Base-by-base conservation (phyloP, 2,113 vertebrate species). In the Herpetotheres cachinnans region DNA sequence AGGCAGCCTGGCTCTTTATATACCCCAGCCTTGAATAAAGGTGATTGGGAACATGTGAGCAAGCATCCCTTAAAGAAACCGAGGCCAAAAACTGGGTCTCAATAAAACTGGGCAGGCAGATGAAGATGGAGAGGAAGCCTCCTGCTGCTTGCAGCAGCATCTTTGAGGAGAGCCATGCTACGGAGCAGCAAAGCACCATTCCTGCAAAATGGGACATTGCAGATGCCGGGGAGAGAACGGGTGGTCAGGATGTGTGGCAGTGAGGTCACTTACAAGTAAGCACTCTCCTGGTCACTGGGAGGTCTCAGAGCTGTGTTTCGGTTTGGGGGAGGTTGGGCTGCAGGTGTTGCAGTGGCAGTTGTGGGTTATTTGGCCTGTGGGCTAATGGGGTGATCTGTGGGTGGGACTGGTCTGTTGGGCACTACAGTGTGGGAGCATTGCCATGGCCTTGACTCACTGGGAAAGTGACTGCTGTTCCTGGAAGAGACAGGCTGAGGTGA, bases 161-260 rank as follows among this genome's bases (percentile, higher is more conserved):
- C 46, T 86, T 89, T 2, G 2, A 91, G 63, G 13, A 77, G 5
- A 74, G 4, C 32, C 0, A 0, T 32, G 20, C 17, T 25, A n/a
- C 13, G n/a, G 32, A 86, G 13, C 29, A 74, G 27, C 22, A 54
- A 86, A 59, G 38, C 12, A 38, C 26, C 0, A 0, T 59, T 91
- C 27, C 44, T 93, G 29, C 61, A 59, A 70, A 82, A n/a, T 4
- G 7, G 56, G 38, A 42, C 18, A 16, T 7, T 84, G 77, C 38
- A 74, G 42, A 11, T 54, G 52, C 11, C 0, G 0, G 9, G 24
- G 18, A 10, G 7, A 58, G 38, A 88, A 67, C 59, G 7, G 26
- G 2, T 1, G 2, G 32, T 44, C 47, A 77, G 58, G 42, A 47
- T 1, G 0, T 32, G 16, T 42, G 32, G 15, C 24, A 76, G 34